A percentile compares a stretch with the other conserved stretches of the same genome.
phyloP scores from a whole-genome alignment of 2,888 invertebrate genomes.

The Philaethria dido region DNA sequence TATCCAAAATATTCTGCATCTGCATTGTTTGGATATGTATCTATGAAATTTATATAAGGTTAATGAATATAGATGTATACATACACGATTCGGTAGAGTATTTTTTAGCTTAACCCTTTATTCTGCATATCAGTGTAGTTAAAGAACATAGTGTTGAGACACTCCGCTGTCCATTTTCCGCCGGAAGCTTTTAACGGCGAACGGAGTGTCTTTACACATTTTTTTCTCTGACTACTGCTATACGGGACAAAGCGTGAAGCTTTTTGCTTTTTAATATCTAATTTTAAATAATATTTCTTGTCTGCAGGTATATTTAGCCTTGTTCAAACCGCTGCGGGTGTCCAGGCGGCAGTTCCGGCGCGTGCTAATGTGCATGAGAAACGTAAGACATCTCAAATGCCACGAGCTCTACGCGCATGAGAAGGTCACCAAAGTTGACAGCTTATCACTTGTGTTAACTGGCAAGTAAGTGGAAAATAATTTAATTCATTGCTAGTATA shows the following conservation, averaged over 20 bases:
- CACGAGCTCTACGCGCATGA: slow-evolving; percentile 95
- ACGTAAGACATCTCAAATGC: slow-evolving; percentile 90
- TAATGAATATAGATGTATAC: no score
- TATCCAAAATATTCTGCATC: slow-evolving; percentile 32
- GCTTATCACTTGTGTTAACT: slow-evolving; percentile 91
- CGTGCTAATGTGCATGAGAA: slow-evolving; percentile 91
- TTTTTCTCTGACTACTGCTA: no score
- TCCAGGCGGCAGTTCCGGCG: slow-evolving; percentile 92
- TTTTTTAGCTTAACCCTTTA: no score
- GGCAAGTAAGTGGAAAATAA: slow-evolving; percentile 89
- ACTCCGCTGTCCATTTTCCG: no score
- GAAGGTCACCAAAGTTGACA: slow-evolving; percentile 94
- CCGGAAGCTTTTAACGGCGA: no score
- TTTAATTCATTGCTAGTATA: neutral
- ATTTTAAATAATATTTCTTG: neutral
- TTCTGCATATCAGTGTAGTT: no score
- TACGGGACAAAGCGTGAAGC: no score
- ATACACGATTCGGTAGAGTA: no score
- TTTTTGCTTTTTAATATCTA: neutral
- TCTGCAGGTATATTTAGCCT: slow-evolving; percentile 88
- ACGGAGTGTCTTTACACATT: no score
- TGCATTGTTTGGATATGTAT: slow-evolving; percentile 19
- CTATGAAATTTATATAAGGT: slow-evolving; percentile 1
- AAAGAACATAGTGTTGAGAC: no score
- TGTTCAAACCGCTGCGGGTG: slow-evolving; percentile 92